Evolutionary conservation across 2,888 invertebrate genomes (phyloP).

Genomic region (Cyrtodaria siliqua): DNA sequence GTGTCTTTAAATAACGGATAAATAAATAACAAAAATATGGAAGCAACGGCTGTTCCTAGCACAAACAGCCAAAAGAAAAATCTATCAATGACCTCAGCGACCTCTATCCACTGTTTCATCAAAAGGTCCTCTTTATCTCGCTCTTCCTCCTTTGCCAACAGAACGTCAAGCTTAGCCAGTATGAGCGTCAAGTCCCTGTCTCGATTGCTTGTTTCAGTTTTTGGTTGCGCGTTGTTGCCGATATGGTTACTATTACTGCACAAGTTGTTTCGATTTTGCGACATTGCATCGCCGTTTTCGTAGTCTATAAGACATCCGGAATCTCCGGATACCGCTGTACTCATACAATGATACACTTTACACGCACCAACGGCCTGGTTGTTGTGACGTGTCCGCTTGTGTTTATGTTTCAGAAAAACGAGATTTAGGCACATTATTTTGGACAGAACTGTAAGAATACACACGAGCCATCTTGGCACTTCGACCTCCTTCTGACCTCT

Average conservation of each 20-base stretch:
- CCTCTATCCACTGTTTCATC: slow-evolving; percentile 83
- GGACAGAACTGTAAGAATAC: slow-evolving; percentile 58
- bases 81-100: slow-evolving; percentile 87
- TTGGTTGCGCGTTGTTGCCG: slow-evolving; percentile 14
- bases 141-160: slow-evolving; percentile 76
- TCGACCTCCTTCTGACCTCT: slow-evolving; percentile 73
- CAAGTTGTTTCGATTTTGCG: not conserved
- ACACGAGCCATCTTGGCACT: slow-evolving; percentile 70
- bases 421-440: slow-evolving; percentile 73
- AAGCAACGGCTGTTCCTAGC: slow-evolving; percentile 86
- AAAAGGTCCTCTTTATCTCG: slow-evolving; percentile 68
- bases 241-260: slow-evolving; percentile 16
- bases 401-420: slow-evolving; percentile 50
- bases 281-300: slow-evolving; percentile 70
- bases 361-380: slow-evolving; percentile 1
- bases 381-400: slow-evolving; percentile 8
- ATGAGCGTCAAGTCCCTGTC: slow-evolving; percentile 70
- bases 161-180: slow-evolving; percentile 70
- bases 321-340: slow-evolving; percentile 73
- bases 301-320: slow-evolving; percentile 79
- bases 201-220: slow-evolving; percentile 25
- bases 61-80: slow-evolving; percentile 87
- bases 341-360: slow-evolving; percentile 57
- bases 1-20: slow-evolving; percentile 83
- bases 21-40: slow-evolving; percentile 86